Percentiles rank a stretch among this genome's conserved stretches.
phyloP scores from a whole-genome alignment of 2,113 vertebrate genomes.

The Tretioscincus oriximinensis region DNA sequence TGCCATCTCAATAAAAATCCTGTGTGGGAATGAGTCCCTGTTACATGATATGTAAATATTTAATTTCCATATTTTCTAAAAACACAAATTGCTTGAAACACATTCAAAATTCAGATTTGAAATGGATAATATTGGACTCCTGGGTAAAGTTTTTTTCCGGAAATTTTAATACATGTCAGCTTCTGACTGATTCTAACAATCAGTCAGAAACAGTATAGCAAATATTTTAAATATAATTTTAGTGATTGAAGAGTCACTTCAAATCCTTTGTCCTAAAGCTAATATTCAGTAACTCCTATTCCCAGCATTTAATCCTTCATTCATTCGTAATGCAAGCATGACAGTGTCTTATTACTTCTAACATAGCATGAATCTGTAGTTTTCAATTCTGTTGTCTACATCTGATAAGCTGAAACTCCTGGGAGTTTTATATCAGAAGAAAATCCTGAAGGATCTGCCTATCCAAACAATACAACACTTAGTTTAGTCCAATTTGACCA shows the following conservation, averaged over 20 bases:
- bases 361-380: background rate
- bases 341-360: background rate
- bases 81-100: background rate
- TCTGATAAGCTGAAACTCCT: background rate
- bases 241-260: background rate
- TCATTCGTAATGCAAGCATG: background rate
- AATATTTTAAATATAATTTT: background rate
- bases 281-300: background rate
- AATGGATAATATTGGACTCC: background rate
- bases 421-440: background rate
- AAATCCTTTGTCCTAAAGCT: background rate
- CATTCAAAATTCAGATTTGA: background rate
- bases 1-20: too few species aligned
- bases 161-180: background rate
- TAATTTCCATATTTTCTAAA: background rate
- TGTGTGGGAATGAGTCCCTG: too few species aligned
- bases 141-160: background rate
- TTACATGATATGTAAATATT: too few species aligned
- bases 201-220: background rate
- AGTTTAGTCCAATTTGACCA: background rate
- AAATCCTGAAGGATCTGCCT: background rate
- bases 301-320: background rate
- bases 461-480: background rate
- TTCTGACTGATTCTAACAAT: background rate
- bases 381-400: background rate